Percentiles rank a stretch among this genome's conserved stretches.
Conservation (phyloP, 2,113 vertebrate genomes). For the Cyprinodon tularosa region DNA sequence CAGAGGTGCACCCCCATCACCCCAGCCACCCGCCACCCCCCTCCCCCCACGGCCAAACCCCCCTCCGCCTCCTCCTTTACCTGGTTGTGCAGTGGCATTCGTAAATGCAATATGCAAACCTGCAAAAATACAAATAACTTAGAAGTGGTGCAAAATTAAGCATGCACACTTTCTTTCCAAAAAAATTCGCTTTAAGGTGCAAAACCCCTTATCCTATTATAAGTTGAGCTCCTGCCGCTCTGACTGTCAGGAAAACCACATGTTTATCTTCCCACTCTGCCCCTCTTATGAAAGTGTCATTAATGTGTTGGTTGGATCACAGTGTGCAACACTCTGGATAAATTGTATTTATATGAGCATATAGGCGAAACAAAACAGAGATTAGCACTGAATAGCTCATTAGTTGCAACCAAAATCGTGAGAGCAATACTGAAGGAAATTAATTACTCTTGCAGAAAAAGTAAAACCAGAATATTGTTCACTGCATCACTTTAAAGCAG, state of each 20-base stretch:
- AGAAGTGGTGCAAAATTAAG: constrained; percentile 5
- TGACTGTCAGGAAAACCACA: constrained; percentile 38
- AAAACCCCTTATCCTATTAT: constrained; percentile 30
- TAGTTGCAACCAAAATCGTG: constrained; percentile 14
- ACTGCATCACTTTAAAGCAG: neutral
- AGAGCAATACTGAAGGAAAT: constrained; percentile 8
- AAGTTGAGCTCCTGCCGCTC: constrained; percentile 25
- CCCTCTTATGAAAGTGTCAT: constrained; percentile 23
- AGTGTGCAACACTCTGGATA: neutral
- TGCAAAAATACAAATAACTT: constrained; percentile 46
- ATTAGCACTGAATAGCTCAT: constrained; percentile 23
- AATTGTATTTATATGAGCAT: constrained; percentile 28
- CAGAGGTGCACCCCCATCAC: constrained; percentile 37
- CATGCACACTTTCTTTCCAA: constrained; percentile 13
- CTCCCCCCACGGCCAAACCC: neutral
- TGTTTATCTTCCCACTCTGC: constrained; percentile 36
- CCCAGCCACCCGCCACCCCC: neutral
- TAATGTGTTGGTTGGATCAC: constrained; percentile 13
- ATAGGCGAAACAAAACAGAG: constrained; percentile 12
- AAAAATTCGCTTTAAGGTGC: constrained; percentile 31
- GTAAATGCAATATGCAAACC: constrained; percentile 65
- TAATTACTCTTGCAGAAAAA: constrained; percentile 14
- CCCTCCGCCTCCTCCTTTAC: constrained; percentile 48
- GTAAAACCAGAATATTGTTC: neutral
- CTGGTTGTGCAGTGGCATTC: constrained; percentile 70